phyloP scores from a whole-genome alignment of 1,140 invertebrate species.

The Theocolax elegans region DNA sequence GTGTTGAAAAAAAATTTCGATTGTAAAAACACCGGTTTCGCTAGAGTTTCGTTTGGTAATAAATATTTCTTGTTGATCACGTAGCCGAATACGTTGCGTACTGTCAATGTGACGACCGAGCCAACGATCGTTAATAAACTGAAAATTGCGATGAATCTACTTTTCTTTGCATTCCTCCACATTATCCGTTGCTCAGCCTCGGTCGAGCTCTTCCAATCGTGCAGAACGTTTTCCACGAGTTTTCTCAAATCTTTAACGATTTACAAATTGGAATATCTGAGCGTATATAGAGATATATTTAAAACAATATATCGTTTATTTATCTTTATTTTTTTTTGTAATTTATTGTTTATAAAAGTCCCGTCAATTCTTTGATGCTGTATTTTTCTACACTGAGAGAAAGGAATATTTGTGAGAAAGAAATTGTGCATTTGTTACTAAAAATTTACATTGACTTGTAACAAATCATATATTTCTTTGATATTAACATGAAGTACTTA shows the following conservation, averaged over 20 bases:
- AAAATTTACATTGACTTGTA: no score
- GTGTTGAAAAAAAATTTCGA: slow-evolving; percentile 1
- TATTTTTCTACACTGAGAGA: no score
- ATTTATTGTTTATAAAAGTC: no score
- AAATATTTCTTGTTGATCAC: background rate
- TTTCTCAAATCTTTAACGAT: background rate
- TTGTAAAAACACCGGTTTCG: background rate
- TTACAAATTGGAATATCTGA: no score
- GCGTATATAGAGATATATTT: no score
- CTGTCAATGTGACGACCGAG: background rate
- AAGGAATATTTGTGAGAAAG: no score
- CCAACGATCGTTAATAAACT: background rate
- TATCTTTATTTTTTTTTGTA: no score
- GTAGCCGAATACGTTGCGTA: background rate
- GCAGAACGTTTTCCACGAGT: background rate
- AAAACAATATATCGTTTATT: no score
- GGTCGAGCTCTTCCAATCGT: slow-evolving; percentile 3
- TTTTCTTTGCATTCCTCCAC: background rate
- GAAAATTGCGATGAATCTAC: background rate
- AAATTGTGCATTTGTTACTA: no score
- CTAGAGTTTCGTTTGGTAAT: background rate
- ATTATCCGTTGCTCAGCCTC: background rate
- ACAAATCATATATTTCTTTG: no score
- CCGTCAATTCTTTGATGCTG: no score
- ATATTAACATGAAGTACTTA: no score